Conservation (phyloP, 2,888 invertebrate genomes). For the Papilio elwesi region DNA sequence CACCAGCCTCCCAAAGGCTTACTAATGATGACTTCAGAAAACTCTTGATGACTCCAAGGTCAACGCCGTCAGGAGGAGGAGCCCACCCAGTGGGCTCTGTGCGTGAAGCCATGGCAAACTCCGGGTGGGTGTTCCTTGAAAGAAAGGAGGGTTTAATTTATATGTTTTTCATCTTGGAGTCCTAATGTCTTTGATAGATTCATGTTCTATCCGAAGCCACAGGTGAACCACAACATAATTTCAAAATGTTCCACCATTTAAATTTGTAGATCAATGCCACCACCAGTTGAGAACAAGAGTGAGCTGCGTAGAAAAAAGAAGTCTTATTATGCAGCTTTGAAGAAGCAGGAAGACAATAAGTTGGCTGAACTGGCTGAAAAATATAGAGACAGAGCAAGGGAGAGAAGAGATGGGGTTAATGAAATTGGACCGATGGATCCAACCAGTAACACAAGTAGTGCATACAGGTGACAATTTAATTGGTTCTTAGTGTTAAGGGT, state of each 20-base stretch:
- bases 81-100: constrained; percentile 85
- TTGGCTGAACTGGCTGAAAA: constrained; percentile 97
- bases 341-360: constrained; percentile 97
- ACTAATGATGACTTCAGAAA: constrained; percentile 99
- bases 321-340: constrained; percentile 96
- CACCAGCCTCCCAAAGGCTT: constrained; percentile 90
- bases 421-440: constrained; percentile 93
- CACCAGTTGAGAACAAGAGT: constrained; percentile 88
- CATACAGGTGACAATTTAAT: constrained; percentile 81
- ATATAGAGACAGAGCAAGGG: constrained; percentile 95
- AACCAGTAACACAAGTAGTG: constrained; percentile 92
- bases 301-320: constrained; percentile 96
- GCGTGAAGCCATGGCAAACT: constrained; percentile 88
- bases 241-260: background rate
- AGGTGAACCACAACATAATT: no score
- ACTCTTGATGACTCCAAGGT: constrained; percentile 96
- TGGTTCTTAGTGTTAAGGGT: no score
- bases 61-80: constrained; percentile 83
- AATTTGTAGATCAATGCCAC: constrained; percentile 70
- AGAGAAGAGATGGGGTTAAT: constrained; percentile 94
- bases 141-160: no score
- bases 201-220: no score
- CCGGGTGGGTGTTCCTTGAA: constrained; percentile 65
- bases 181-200: no score
- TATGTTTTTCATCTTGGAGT: no score